Evolutionary conservation across 2,797 vertebrate species (phyloP).

Genomic region (Rallus crepitans): DNA sequence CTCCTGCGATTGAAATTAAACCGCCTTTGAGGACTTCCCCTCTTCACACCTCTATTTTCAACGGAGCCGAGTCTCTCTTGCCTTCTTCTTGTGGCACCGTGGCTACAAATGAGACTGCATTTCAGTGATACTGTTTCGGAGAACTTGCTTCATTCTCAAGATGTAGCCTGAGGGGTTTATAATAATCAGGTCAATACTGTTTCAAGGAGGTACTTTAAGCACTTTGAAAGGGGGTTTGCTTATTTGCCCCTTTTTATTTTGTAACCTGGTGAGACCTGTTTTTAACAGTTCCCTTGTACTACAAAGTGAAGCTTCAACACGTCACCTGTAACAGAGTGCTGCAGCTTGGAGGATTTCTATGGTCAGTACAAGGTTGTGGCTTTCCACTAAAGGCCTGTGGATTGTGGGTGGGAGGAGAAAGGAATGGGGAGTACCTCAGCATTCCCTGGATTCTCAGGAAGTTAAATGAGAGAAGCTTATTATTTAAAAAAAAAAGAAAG

Average conservation of each 20-base stretch:
- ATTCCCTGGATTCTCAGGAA: neutral
- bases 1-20: neutral
- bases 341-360: neutral
- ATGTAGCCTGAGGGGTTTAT: neutral
- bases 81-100: neutral
- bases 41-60: neutral
- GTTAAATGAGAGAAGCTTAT: slow-evolving; percentile 17
- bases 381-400: neutral
- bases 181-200: neutral
- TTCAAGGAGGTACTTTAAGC: neutral
- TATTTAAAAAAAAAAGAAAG: slow-evolving; percentile 8
- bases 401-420: neutral
- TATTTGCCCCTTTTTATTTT: neutral
- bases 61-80: neutral
- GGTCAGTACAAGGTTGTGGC: neutral
- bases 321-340: neutral
- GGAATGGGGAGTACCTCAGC: neutral
- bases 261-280: neutral
- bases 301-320: neutral
- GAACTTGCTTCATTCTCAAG: neutral
- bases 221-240: neutral
- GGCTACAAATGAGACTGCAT: neutral
- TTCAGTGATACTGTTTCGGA: neutral
- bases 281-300: neutral
- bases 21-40: neutral